Conservation (phyloP, 2,113 vertebrate genomes). For the Thryonomys swinderianus region DNA sequence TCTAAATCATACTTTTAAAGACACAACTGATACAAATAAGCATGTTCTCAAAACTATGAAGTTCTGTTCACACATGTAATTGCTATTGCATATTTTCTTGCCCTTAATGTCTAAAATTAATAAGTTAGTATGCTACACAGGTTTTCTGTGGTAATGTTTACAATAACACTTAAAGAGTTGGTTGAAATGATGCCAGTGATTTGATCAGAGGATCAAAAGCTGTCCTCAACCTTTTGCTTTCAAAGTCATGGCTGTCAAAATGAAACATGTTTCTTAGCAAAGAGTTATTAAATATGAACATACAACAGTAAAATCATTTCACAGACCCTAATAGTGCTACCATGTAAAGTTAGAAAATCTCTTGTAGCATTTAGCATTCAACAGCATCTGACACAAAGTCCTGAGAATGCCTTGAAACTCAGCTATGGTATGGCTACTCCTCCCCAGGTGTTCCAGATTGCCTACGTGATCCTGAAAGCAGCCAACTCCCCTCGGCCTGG, state of each 20-base stretch:
- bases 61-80: not conserved
- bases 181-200: not conserved
- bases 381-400: not conserved
- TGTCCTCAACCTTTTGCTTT: not conserved
- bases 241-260: conserved; percentile 1
- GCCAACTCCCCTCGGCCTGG: conserved; percentile 97
- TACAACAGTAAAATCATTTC: conserved; percentile 25
- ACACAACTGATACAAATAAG: not conserved
- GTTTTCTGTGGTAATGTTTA: not conserved
- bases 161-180: conserved; percentile 28
- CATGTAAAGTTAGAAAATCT: not conserved
- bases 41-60: conserved; percentile 19
- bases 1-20: not conserved
- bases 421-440: not conserved
- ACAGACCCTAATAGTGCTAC: not conserved
- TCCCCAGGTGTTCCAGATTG: conserved; percentile 96
- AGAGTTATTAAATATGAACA: conserved; percentile 26
- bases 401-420: not conserved
- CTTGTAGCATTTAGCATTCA: not conserved
- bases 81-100: not conserved
- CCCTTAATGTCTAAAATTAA: not conserved
- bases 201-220: conserved; percentile 17
- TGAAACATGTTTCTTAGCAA: conserved; percentile 8
- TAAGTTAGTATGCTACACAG: not conserved
- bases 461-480: conserved; percentile 96